Conservation (phyloP, 64 coral and sea anemone genomes). For the Montipora cactus region DNA sequence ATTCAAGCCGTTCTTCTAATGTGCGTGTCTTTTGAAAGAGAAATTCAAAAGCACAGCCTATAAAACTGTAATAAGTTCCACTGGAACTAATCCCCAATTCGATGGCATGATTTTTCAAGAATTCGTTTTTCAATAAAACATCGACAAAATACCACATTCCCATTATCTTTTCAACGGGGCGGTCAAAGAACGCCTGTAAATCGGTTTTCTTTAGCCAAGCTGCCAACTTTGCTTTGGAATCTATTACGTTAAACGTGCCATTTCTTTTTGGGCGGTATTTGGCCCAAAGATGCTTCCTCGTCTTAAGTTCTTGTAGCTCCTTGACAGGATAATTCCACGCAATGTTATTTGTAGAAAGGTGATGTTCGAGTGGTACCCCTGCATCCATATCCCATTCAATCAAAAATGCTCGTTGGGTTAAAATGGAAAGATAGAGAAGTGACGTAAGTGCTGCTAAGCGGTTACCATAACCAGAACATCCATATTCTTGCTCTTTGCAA, state of each 20-base stretch:
- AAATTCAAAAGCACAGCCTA: constrained; percentile 63
- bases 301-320: constrained; percentile 12
- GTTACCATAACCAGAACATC: constrained; percentile 63
- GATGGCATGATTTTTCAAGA: background rate
- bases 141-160: constrained; percentile 45
- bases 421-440: constrained; percentile 40
- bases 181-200: constrained; percentile 7
- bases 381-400: constrained; percentile 29
- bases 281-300: constrained; percentile 32
- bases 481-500: constrained; percentile 25
- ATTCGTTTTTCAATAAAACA: constrained; percentile 15
- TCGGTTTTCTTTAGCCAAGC: constrained; percentile 9
- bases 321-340: constrained; percentile 30
- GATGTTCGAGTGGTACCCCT: background rate
- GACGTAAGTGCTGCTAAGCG: constrained; percentile 36
- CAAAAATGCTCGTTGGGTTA: constrained; percentile 55
- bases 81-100: background rate
- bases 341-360: constrained; percentile 28
- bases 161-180: constrained; percentile 34
- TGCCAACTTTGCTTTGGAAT: background rate
- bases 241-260: background rate
- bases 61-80: background rate
- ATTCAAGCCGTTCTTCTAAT: background rate
- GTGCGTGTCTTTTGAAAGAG: constrained; percentile 32
- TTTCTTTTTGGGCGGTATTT: background rate